Evolutionary conservation across 2,888 invertebrate genomes (phyloP).

Genomic region (Cabera pusaria): DNA sequence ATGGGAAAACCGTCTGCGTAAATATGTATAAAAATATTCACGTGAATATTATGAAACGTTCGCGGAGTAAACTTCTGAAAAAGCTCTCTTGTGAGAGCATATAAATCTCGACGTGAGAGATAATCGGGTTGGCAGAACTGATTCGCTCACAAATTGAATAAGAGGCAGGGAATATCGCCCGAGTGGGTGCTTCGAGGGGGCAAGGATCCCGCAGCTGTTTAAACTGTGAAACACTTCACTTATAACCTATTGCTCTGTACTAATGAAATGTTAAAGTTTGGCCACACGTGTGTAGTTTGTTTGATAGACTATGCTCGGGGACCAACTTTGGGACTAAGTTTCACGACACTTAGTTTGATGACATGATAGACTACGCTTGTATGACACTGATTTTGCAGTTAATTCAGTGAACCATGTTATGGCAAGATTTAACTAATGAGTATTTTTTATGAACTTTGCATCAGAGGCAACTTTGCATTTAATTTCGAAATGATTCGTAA

Average conservation of each 20-base stretch:
- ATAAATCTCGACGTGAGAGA: conserved; percentile 76
- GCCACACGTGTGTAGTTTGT: conserved; percentile 36
- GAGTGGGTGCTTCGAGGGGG: conserved; percentile 47
- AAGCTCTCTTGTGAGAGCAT: conserved; percentile 66
- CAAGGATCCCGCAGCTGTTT: conserved; percentile 42
- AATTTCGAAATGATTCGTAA: too few relatives aligned
- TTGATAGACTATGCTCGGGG: conserved; percentile 19
- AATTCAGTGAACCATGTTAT: background rate
- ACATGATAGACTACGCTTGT: conserved; percentile 3
- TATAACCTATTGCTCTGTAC: conserved; percentile 50
- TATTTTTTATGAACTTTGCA: too few relatives aligned
- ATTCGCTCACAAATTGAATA: conserved; percentile 81
- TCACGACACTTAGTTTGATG: conserved; percentile 23
- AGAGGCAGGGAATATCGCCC: conserved; percentile 67
- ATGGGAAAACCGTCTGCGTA: conserved; percentile 33
- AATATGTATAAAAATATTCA: conserved; percentile 36
- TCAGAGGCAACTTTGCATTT: too few relatives aligned
- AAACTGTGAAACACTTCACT: conserved; percentile 60
- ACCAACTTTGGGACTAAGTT: conserved; percentile 21
- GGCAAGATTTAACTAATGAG: too few relatives aligned
- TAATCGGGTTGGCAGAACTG: conserved; percentile 79
- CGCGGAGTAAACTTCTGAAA: conserved; percentile 51
- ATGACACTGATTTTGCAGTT: conserved; percentile 1
- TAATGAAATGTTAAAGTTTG: conserved; percentile 53
- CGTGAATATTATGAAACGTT: conserved; percentile 48